These are phyloP conservation scores for Antheraea yamamai DNA, from an alignment of 2,888 invertebrate species.

Conservation along the genomic window DNA sequence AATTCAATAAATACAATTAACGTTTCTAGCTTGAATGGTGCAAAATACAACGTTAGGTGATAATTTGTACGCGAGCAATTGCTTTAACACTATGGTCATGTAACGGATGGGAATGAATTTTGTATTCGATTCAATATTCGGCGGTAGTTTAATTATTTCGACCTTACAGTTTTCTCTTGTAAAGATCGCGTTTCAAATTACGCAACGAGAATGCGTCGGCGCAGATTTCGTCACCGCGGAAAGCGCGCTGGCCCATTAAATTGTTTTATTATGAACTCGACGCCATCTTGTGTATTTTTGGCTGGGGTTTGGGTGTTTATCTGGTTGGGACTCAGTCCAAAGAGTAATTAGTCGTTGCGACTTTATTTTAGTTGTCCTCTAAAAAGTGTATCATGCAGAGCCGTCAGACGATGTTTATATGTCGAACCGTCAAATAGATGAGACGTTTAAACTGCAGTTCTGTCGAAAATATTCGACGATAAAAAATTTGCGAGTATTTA, in stretches of 20 bases:
- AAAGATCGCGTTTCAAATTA: slow-evolving; percentile 76
- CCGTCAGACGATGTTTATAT: slow-evolving; percentile 20
- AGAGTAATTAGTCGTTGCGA: slow-evolving; percentile 76
- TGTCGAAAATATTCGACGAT: slow-evolving; percentile 26
- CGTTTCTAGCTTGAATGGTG: neutral
- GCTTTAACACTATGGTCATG: slow-evolving; percentile 9
- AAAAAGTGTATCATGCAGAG: slow-evolving; percentile 23
- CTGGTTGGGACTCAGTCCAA: slow-evolving; percentile 80
- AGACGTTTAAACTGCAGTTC: slow-evolving; percentile 20
- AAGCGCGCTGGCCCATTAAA: slow-evolving; percentile 82
- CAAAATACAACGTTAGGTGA: slow-evolving; percentile 3
- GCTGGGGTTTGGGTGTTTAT: slow-evolving; percentile 80
- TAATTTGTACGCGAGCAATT: slow-evolving; percentile 1
- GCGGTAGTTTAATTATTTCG: slow-evolving; percentile 64
- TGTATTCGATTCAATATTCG: slow-evolving; percentile 38
- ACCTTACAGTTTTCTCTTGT: slow-evolving; percentile 74
- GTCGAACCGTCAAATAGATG: slow-evolving; percentile 16
- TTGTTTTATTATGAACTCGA: slow-evolving; percentile 82
- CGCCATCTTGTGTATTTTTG: slow-evolving; percentile 82
- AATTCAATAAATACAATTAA: neutral
- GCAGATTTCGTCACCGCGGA: slow-evolving; percentile 81
- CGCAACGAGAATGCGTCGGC: slow-evolving; percentile 77
- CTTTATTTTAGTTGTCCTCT: slow-evolving; percentile 62
- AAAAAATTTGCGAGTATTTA: slow-evolving; percentile 24
- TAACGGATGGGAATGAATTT: slow-evolving; percentile 30